Evolutionary conservation across 2,113 vertebrate genomes (phyloP).

Genomic region (Ailuropoda melanoleuca): DNA sequence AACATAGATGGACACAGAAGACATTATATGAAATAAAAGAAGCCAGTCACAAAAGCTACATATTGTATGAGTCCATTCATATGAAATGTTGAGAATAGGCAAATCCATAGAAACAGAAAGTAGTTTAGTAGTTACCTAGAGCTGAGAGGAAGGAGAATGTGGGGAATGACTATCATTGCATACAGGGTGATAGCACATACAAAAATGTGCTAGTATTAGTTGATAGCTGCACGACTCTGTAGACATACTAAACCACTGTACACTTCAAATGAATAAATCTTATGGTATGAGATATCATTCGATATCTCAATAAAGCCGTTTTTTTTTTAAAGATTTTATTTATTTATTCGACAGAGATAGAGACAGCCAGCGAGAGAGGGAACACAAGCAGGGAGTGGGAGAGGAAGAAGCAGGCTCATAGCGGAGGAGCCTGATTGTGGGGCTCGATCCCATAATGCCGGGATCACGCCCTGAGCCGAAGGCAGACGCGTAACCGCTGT

Average conservation of each 20-base stretch:
- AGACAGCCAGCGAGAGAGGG: too few species aligned
- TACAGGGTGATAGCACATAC: neutral
- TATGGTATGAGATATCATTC: neutral
- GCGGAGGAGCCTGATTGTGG: too few species aligned
- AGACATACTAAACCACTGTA: neutral
- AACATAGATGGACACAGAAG: neutral
- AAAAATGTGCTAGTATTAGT: conserved; percentile 39
- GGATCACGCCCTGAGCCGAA: too few species aligned
- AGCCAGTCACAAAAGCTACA: neutral
- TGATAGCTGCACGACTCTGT: neutral
- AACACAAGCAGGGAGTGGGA: too few species aligned
- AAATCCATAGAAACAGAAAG: neutral
- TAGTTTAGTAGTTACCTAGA: neutral
- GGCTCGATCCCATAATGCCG: too few species aligned
- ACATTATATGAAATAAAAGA: conserved; percentile 24
- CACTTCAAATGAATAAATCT: neutral
- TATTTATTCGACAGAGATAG: too few species aligned
- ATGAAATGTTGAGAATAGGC: neutral
- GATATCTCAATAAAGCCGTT: conserved; percentile 28
- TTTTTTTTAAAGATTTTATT: too few species aligned
- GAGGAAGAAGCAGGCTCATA: too few species aligned
- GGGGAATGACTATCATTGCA: neutral
- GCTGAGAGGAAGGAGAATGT: neutral
- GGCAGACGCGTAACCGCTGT: too few species aligned
- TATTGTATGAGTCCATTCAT: neutral